These are phyloP conservation scores for Actinostola sp. DNA, from an alignment of 92 coral and sea anemone genomes.

Conservation along the genomic window DNA sequence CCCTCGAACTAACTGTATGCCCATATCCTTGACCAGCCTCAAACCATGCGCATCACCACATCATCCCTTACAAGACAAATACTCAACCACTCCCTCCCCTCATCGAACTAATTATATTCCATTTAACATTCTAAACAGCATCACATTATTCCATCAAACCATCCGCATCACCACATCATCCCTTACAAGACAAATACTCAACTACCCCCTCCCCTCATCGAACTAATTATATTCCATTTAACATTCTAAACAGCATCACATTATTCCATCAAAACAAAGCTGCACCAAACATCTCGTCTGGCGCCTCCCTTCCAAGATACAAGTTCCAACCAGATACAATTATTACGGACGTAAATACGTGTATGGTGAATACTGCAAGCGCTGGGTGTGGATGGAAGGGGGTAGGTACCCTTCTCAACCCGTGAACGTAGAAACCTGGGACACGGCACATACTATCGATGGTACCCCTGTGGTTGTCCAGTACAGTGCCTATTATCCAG, in stretches of 20 bases:
- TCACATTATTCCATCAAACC: too few species aligned
- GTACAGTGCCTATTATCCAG: constrained; percentile 12
- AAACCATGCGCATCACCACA: too few species aligned
- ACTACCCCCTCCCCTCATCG: not conserved
- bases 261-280: constrained; percentile 8
- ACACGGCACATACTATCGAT: constrained; percentile 23
- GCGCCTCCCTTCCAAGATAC: constrained; percentile 11
- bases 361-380: constrained; percentile 48
- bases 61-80: too few species aligned
- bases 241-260: not conserved
- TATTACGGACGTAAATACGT: constrained; percentile 44
- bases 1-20: too few species aligned
- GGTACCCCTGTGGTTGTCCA: constrained; percentile 12
- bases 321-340: constrained; percentile 50
- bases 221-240: not conserved
- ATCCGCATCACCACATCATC: too few species aligned
- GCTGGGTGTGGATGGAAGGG: constrained; percentile 73
- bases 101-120: too few species aligned
- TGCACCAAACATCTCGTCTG: not conserved
- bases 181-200: too few species aligned
- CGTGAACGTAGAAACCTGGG: constrained; percentile 27
- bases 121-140: not conserved
- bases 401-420: constrained; percentile 40
- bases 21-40: too few species aligned
- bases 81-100: too few species aligned